phyloP scores from a whole-genome alignment of 1,140 invertebrate genomes.

The Pseudomyrmex dendroicus region DNA sequence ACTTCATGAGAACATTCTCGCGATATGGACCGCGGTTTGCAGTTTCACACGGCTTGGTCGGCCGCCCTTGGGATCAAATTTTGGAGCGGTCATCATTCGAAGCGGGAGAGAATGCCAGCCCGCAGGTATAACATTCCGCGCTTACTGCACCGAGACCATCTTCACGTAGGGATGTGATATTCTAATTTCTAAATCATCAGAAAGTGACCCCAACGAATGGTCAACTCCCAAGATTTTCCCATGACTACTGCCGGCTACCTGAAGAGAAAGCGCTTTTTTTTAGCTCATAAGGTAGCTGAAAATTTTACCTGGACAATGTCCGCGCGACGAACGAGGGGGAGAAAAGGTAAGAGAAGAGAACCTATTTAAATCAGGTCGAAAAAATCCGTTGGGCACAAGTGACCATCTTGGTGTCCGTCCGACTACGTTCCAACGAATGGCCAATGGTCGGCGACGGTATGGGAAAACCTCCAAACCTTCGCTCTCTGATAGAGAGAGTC shows the following conservation, averaged over 20 bases:
- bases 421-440: conserved; percentile 41
- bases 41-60: background rate
- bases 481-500: conserved; percentile 40
- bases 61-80: background rate
- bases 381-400: conserved; percentile 79
- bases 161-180: conserved; percentile 68
- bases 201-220: conserved; percentile 65
- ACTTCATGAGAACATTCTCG: background rate
- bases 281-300: background rate
- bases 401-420: conserved; percentile 72
- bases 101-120: background rate
- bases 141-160: conserved; percentile 18
- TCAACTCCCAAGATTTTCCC: conserved; percentile 76
- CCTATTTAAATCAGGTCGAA: conserved; percentile 82
- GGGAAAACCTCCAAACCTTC: conserved; percentile 56
- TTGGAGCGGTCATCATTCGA: background rate
- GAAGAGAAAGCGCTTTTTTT: conserved; percentile 60
- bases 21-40: background rate
- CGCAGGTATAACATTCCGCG: background rate
- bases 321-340: conserved; percentile 38
- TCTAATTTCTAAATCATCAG: conserved; percentile 73
- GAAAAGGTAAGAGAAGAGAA: conserved; percentile 19
- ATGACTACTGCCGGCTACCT: conserved; percentile 78
- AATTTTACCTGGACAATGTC: conserved; percentile 80
- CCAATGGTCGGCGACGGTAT: conserved; percentile 54